These are phyloP conservation scores for Campylomormyrus numenius DNA, from an alignment of 2,113 vertebrate genomes.

Conservation along the genomic window DNA sequence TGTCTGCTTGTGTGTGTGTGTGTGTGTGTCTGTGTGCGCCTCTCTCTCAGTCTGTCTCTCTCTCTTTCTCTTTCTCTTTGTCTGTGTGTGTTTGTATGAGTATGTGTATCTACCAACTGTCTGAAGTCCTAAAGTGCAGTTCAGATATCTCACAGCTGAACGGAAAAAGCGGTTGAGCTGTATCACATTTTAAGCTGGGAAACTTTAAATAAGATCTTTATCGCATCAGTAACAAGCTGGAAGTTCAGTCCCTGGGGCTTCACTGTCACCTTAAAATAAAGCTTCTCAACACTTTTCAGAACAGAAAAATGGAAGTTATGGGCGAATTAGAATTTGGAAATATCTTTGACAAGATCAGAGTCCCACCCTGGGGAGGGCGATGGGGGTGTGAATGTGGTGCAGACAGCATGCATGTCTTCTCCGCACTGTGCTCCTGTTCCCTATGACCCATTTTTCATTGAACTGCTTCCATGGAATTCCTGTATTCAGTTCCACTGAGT, in stretches of 20 bases:
- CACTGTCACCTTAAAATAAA: not conserved
- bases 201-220: not conserved
- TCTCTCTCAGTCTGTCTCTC: not conserved
- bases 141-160: not conserved
- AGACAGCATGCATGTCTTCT: not conserved
- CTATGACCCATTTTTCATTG: not conserved
- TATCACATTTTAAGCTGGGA: not conserved
- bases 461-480: not conserved
- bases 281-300: not conserved
- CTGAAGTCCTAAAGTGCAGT: not conserved
- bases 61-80: not conserved
- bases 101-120: not conserved
- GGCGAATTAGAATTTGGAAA: not conserved
- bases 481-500: not conserved
- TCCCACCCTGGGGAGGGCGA: not conserved
- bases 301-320: not conserved
- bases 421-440: not conserved
- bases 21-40: not conserved
- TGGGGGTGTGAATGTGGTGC: not conserved
- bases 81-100: not conserved
- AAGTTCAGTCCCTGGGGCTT: not conserved
- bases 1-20: not conserved
- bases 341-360: not conserved
- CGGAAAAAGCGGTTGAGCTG: not conserved
- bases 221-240: not conserved